These are phyloP conservation scores for Allacma fusca DNA, from an alignment of 2,888 invertebrate genomes.

Conservation along the genomic window DNA sequence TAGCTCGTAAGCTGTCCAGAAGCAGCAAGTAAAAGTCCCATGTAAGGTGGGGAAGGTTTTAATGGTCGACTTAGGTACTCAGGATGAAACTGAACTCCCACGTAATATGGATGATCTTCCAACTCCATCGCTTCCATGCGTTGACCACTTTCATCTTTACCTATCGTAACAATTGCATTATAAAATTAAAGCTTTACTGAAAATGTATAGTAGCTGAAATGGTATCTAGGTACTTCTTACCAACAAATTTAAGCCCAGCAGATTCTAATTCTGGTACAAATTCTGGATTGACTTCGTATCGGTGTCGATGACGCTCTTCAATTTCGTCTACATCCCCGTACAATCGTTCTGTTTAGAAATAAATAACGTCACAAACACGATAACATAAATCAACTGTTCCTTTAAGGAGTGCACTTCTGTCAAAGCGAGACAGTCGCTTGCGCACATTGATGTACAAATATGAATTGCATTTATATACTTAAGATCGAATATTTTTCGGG, in stretches of 20 bases:
- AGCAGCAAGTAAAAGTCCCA: conserved; percentile 91
- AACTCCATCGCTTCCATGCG: conserved; percentile 96
- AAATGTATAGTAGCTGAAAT: too few species aligned
- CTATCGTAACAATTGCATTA: too few species aligned
- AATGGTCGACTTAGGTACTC: conserved; percentile 94
- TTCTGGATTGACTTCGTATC: conserved; percentile 95
- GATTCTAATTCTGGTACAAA: conserved; percentile 80
- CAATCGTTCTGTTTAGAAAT: conserved; percentile 75
- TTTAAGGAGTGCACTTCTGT: too few species aligned
- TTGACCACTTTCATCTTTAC: conserved; percentile 78
- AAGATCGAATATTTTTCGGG: conserved; percentile 63
- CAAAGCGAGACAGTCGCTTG: too few species aligned
- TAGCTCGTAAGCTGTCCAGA: conserved; percentile 80
- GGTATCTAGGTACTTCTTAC: too few species aligned
- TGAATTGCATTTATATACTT: too few species aligned
- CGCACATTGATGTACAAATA: too few species aligned
- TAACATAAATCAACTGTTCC: too few species aligned
- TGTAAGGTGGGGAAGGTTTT: conserved; percentile 92
- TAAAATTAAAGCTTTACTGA: too few species aligned
- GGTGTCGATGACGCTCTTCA: conserved; percentile 94
- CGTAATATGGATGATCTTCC: conserved; percentile 85
- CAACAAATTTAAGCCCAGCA: conserved; percentile 88
- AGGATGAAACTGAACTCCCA: conserved; percentile 97
- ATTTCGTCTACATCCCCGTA: conserved; percentile 81
- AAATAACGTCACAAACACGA: background rate